Conservation (phyloP, 2,113 vertebrate genomes). For the Quiscalus mexicanus region DNA sequence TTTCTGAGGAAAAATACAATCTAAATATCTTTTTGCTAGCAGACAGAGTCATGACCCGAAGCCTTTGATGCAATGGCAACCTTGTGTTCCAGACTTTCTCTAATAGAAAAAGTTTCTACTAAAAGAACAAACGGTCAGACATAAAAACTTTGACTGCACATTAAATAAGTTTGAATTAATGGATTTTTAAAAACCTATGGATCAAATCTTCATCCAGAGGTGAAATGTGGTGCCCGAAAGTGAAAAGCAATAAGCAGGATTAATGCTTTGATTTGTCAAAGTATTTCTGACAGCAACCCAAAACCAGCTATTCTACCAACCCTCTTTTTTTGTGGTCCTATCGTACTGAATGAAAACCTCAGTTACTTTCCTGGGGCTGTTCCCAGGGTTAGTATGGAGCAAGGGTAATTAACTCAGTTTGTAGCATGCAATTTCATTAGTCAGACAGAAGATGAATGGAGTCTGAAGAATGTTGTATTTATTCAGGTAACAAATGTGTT, state of each 20-base stretch:
- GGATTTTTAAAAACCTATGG: background rate
- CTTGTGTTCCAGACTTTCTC: background rate
- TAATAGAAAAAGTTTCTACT: background rate
- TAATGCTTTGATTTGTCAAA: background rate
- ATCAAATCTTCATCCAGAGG: background rate
- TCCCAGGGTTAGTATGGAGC: background rate
- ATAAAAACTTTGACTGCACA: background rate
- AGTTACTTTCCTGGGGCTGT: background rate
- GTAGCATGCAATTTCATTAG: background rate
- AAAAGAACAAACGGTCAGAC: background rate
- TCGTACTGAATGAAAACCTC: background rate
- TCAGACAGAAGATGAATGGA: background rate
- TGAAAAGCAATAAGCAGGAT: background rate
- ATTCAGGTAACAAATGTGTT: background rate
- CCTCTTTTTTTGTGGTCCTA: background rate
- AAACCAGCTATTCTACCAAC: background rate
- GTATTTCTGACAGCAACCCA: background rate
- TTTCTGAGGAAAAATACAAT: background rate
- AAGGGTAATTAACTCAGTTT: background rate
- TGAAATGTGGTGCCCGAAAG: background rate
- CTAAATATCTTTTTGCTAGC: background rate
- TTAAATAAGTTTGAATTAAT: background rate
- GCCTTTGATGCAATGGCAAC: background rate
- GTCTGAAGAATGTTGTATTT: background rate
- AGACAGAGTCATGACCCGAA: background rate